Evolutionary conservation across 1,140 invertebrate genomes (phyloP).

Genomic region (Zelostemma sp.): DNA sequence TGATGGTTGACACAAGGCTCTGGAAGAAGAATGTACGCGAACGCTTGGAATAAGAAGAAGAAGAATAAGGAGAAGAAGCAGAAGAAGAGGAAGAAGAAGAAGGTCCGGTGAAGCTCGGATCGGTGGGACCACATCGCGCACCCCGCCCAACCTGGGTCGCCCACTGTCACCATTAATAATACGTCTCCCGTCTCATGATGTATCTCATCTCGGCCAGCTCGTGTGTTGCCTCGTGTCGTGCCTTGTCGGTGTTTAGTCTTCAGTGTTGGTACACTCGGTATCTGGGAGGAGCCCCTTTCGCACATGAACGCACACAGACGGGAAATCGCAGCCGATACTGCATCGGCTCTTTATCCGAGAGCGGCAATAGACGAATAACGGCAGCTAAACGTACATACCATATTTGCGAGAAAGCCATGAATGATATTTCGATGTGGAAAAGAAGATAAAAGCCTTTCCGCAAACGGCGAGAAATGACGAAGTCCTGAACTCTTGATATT

Average conservation of each 20-base stretch:
- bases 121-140: constrained; percentile 40
- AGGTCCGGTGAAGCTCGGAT: constrained; percentile 20
- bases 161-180: constrained; percentile 68
- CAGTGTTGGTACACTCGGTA: constrained; percentile 42
- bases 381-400: constrained; percentile 1
- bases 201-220: constrained; percentile 44
- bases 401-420: constrained; percentile 24
- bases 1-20: constrained; percentile 13
- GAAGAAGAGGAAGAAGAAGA: background rate
- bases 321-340: constrained; percentile 30
- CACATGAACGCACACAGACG: background rate
- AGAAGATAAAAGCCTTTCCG: constrained; percentile 4
- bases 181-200: constrained; percentile 55
- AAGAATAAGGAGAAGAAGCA: constrained; percentile 34
- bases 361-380: constrained; percentile 22
- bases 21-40: constrained; percentile 30
- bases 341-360: constrained; percentile 37
- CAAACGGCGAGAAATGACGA: background rate
- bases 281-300: constrained; percentile 39
- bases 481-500: background rate
- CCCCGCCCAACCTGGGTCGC: constrained; percentile 63
- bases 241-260: constrained; percentile 51
- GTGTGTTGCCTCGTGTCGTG: constrained; percentile 36
- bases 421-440: constrained; percentile 27
- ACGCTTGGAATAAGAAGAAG: constrained; percentile 30